Conservation (phyloP, 35 echinoderm and acorn worm genomes). For the Apostichopus parvimensis region DNA sequence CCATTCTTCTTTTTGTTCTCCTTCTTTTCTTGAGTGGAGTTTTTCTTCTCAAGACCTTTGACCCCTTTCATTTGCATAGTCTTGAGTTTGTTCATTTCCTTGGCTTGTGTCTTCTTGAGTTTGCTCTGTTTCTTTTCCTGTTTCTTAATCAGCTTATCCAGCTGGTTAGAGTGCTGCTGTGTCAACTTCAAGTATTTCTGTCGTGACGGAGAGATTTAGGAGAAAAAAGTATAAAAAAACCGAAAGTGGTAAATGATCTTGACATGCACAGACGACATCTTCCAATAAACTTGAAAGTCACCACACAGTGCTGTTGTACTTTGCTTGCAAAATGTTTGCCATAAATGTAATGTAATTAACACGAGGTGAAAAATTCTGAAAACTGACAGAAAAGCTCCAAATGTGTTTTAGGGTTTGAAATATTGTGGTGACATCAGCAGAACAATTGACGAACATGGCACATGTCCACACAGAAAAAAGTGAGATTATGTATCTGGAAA, state of each 20-base stretch:
- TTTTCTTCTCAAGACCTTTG: conserved; percentile 69
- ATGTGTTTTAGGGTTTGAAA: too few species aligned
- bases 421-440: too few species aligned
- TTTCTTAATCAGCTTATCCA: conserved; percentile 96
- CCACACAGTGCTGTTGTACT: too few species aligned
- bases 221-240: not conserved
- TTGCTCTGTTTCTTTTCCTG: conserved; percentile 97
- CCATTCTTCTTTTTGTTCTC: conserved; percentile 52
- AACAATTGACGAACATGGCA: too few species aligned
- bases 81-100: conserved; percentile 70
- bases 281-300: too few species aligned
- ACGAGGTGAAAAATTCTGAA: too few species aligned
- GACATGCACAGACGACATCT: not conserved
- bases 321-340: too few species aligned
- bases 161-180: conserved; percentile 56
- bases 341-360: too few species aligned
- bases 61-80: conserved; percentile 61
- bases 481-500: too few species aligned
- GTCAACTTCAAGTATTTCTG: conserved; percentile 91
- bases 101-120: conserved; percentile 72
- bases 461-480: too few species aligned
- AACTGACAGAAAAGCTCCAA: too few species aligned
- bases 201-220: not conserved
- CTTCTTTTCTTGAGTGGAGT: conserved; percentile 64
- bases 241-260: not conserved